These are phyloP conservation scores for Solea solea DNA, from an alignment of 2,113 vertebrate genomes.

Conservation along the genomic window DNA sequence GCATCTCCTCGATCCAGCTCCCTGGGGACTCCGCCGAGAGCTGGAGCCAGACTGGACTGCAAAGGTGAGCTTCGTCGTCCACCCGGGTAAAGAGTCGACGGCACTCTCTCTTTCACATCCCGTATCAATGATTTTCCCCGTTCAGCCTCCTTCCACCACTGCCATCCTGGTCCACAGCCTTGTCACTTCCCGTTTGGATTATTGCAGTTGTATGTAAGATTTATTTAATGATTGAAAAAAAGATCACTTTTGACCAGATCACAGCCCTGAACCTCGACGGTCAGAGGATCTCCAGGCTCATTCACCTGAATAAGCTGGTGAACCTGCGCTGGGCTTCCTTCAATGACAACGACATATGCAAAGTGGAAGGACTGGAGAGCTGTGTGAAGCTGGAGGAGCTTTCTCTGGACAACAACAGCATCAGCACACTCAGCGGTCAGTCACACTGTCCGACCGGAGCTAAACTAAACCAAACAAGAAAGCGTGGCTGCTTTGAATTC, in stretches of 20 bases:
- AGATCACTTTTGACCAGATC: constrained; percentile 75
- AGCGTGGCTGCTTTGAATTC: neutral
- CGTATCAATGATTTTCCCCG: too few relatives aligned
- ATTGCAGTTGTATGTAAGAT: too few relatives aligned
- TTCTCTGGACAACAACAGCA: constrained; percentile 85
- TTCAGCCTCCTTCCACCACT: too few relatives aligned
- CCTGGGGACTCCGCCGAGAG: constrained; percentile 66
- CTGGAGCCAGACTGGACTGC: constrained; percentile 80
- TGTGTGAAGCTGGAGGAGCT: constrained; percentile 87
- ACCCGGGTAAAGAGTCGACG: too few relatives aligned
- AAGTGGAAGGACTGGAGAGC: constrained; percentile 83
- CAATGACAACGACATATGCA: constrained; percentile 85
- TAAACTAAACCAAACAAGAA: neutral
- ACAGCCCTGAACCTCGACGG: constrained; percentile 86
- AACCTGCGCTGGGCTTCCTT: constrained; percentile 90
- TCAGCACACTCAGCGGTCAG: constrained; percentile 84
- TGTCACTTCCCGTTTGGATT: too few relatives aligned
- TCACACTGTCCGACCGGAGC: neutral
- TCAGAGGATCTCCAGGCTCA: constrained; percentile 84
- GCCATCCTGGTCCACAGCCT: too few relatives aligned
- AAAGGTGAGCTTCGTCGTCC: constrained; percentile 67
- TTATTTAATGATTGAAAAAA: too few relatives aligned
- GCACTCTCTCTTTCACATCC: too few relatives aligned
- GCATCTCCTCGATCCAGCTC: constrained; percentile 76
- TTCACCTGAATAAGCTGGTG: constrained; percentile 82